Evolutionary conservation across 2,113 vertebrate species (phyloP), one percentile per base, ranked within the genome.

Genomic region (Hystrix cristata): DNA sequence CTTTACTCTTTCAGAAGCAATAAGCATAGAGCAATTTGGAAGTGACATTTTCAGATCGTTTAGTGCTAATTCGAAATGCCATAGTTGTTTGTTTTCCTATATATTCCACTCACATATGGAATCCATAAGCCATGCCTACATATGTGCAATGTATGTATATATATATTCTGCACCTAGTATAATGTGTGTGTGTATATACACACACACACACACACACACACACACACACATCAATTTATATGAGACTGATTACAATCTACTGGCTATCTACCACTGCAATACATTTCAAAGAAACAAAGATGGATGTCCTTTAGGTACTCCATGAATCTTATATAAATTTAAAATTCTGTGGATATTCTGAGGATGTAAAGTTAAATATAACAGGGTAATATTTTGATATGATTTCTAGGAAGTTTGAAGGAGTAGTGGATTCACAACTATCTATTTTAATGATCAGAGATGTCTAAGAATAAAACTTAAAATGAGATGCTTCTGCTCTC

Each of bases 161-260:
- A 79, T 23, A 43, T 8, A 38, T 43, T 38, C 38, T 38, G 38
- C 38, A 38, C 38, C 38, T 38, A 38, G 38, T 38, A 38, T 38
- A 38, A 38, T 38, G n/a, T n/a, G n/a, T n/a, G n/a, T n/a, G n/a
- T n/a, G n/a, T 38, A 38, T 38, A 38, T 38, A 38, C 38, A 38
- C 38, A 38, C 38, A 38, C 38, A 38, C 88, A 83, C n/a, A 74
- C 38, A 78, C 90, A 89, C 69, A 72, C 51, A 38, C 88, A 83
- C n/a, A 74, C 38, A 78, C 90, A 89, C 69, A 72, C 51, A 92
- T 93, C 91, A 92, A 95, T 72, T 67, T 91, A 91, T 89, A 97
- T 57, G 86, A 94, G 23, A 80, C 53, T 64, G 14, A 80, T 93
- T 83, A 83, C 53, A 91, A 74, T 13, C 25, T 91, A 69, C 34